Base-by-base conservation (phyloP, 2,888 invertebrate species). In the Laothoe populi region DNA sequence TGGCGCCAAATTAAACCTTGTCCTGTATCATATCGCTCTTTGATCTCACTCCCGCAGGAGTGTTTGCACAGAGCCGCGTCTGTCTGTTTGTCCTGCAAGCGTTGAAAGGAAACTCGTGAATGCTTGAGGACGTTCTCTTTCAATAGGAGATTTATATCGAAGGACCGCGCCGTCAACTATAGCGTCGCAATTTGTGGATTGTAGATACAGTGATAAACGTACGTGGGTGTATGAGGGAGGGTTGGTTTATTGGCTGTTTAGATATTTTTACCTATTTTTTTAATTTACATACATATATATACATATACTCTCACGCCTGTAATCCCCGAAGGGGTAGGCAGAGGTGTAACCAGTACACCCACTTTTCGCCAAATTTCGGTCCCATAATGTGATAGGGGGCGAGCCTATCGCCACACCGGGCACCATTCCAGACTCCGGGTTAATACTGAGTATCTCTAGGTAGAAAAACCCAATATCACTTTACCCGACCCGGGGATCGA, bases 1-100 rank as follows among this genome's bases (percentile, higher is more conserved):
- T 90, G 90, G 88, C 91, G 88, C 90, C 90, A 92, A 92, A 90
- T 92, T 91, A 91, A 86, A 88, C 83, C 74, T 73, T 74, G 81
- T 79, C 71, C 78, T 86, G 84, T 87, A 90, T 89, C 82, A 78
- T 92, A 92, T 92, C 92, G 88, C 81, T 79, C 91, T 92, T 91
- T 92, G 91, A 91, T 91, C 91, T 91, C 87, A 53, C 76, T 81
- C 79, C 77, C 73, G 70, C 68, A 83, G 82, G 85, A 90, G 91
- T 90, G 90, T 91, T 90, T 90, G 84, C 75, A 67, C 63, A 71
- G 72, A 60, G 70, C 71, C 79, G 68, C 70, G 86, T 82, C 87
- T 84, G 87, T 81, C 75, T 91, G 87, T 91, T 88, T 92, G 88
- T 88, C 82, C 79, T 75, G 66, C 57, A 67, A 70, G 68, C 77